These are phyloP conservation scores for Anastatus disparis DNA, from an alignment of 1,140 invertebrate genomes.

Conservation along the genomic window DNA sequence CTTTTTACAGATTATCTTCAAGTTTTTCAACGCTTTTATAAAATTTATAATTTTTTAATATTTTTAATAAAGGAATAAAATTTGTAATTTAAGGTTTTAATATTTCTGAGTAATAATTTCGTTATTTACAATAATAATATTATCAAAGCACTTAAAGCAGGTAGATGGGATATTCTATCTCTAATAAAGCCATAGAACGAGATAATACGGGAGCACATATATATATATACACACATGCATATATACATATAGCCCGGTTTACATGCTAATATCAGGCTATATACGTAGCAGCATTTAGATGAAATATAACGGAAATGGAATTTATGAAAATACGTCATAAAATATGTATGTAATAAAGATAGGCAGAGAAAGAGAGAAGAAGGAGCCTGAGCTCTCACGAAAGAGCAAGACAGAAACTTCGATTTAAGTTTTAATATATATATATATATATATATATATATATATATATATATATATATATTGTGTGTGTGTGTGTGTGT, in stretches of 20 bases:
- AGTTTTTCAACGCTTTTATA: no score
- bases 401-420: neutral
- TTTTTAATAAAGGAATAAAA: no score
- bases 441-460: no score
- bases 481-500: no score
- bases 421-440: neutral
- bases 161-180: neutral
- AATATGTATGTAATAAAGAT: constrained; percentile 15
- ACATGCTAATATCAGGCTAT: constrained; percentile 3
- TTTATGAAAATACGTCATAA: constrained; percentile 16
- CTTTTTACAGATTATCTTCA: no score
- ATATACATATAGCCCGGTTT: neutral
- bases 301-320: constrained; percentile 14
- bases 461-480: no score
- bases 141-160: neutral
- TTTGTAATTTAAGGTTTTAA: no score
- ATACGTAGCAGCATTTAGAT: constrained; percentile 5
- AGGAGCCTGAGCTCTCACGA: neutral
- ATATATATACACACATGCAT: neutral
- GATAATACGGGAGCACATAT: neutral
- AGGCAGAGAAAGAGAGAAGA: neutral
- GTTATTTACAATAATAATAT: neutral
- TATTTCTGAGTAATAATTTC: no score
- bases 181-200: neutral
- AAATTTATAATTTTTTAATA: no score